These are phyloP conservation scores for Dissostichus mawsoni DNA, from an alignment of 2,113 vertebrate genomes.

Conservation along the genomic window DNA sequence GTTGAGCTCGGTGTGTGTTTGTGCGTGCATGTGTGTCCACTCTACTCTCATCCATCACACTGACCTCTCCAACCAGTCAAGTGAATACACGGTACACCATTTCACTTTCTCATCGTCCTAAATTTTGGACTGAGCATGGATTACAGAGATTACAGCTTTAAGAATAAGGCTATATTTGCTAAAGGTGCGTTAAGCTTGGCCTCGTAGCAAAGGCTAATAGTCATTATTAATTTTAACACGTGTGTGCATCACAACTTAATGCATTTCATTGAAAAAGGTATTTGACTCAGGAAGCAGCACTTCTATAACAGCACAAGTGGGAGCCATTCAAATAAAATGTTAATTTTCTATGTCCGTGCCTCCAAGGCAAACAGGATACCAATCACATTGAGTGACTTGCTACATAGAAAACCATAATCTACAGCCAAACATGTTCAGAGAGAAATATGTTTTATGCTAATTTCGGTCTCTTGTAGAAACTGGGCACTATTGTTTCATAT, in stretches of 20 bases:
- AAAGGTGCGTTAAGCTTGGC: constrained; percentile 15
- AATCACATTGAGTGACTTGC: constrained; percentile 1
- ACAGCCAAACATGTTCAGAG: background rate
- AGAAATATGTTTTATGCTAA: background rate
- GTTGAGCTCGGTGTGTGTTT: constrained; percentile 7
- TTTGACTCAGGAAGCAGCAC: constrained; percentile 8
- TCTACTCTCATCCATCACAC: constrained; percentile 38
- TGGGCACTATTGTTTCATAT: background rate
- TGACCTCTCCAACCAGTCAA: constrained; percentile 44
- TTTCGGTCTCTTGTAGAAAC: constrained; percentile 9
- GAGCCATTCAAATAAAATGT: constrained; percentile 38
- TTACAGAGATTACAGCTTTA: constrained; percentile 38
- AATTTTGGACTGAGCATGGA: constrained; percentile 30
- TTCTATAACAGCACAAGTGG: constrained; percentile 13
- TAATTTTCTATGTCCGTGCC: constrained; percentile 22
- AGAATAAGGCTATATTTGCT: constrained; percentile 18
- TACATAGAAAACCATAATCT: constrained; percentile 12
- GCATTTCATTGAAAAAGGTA: constrained; percentile 21
- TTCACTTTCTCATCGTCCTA: constrained; percentile 43
- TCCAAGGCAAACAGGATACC: constrained; percentile 33
- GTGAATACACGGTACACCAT: constrained; percentile 24
- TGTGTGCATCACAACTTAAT: constrained; percentile 18
- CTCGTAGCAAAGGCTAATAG: constrained; percentile 18
- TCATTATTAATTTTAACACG: constrained; percentile 32
- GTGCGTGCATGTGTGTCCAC: constrained; percentile 8